Evolutionary conservation across 2,113 vertebrate genomes (phyloP).

Genomic region (Tachysurus fulvidraco): DNA sequence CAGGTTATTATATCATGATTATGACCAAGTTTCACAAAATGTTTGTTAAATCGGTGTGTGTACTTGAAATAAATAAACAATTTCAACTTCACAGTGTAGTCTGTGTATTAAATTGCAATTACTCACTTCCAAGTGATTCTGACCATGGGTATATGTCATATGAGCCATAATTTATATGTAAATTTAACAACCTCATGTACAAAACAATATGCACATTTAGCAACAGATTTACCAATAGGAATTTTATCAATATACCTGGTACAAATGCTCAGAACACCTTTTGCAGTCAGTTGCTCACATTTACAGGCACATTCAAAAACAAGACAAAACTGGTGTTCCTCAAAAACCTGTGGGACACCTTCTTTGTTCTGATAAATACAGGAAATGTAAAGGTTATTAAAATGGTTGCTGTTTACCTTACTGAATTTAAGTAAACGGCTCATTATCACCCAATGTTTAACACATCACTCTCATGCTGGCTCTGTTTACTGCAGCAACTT

Average conservation of each 20-base stretch:
- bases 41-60: not conserved
- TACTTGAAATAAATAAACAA: not conserved
- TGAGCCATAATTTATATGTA: not conserved
- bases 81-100: not conserved
- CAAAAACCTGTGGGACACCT: too few relatives aligned
- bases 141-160: not conserved
- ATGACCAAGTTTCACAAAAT: not conserved
- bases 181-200: not conserved
- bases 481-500: not conserved
- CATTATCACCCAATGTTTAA: slow-evolving; percentile 10
- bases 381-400: not conserved
- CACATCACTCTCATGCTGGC: not conserved
- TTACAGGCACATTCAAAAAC: not conserved
- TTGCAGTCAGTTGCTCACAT: not conserved
- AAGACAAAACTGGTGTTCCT: not conserved
- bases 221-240: too few relatives aligned
- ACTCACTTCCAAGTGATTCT: not conserved
- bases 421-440: not conserved
- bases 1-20: not conserved
- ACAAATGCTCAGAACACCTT: too few relatives aligned
- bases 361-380: not conserved
- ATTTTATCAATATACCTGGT: too few relatives aligned
- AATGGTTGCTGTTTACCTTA: not conserved
- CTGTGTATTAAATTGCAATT: not conserved
- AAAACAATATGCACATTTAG: not conserved